Percentiles rank a stretch among this genome's conserved stretches.
Evolutionary conservation across 2,113 vertebrate genomes (phyloP).

Genomic region (Lepus timidus): DNA sequence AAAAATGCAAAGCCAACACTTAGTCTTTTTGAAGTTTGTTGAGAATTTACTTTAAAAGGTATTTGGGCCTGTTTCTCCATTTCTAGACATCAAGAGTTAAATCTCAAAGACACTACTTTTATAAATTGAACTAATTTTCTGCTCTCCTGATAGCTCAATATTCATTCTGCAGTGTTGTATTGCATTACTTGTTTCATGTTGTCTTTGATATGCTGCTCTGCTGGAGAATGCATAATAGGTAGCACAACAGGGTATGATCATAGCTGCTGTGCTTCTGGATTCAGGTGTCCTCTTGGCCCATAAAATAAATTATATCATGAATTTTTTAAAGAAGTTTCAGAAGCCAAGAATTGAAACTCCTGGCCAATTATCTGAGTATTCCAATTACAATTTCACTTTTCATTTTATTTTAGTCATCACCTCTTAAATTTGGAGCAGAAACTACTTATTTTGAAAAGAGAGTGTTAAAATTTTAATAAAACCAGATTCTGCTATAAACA

Average conservation of each 20-base stretch:
- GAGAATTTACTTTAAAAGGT: not conserved
- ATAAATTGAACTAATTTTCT: not conserved
- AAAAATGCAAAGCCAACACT: not conserved
- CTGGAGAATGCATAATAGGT: not conserved
- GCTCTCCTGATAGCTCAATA: not conserved
- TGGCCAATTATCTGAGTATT: not conserved
- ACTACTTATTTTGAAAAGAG: not conserved
- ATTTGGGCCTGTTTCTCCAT: not conserved
- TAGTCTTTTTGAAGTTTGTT: not conserved
- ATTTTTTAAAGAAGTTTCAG: not conserved
- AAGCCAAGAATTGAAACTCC: not conserved
- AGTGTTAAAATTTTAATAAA: not conserved
- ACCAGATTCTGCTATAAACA: not conserved
- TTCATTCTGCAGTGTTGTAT: not conserved
- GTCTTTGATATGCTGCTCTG: not conserved
- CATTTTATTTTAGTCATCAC: not conserved
- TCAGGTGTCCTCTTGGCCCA: not conserved
- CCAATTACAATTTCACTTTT: not conserved
- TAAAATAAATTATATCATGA: not conserved
- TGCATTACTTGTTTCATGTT: not conserved
- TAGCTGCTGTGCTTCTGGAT: not conserved
- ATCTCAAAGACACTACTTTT: conserved; percentile 17
- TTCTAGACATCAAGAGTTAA: conserved; percentile 44
- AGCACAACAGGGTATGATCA: not conserved
- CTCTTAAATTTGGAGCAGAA: not conserved